These are phyloP conservation scores for Oceanodroma leucorhoa DNA, from an alignment of 2,797 vertebrate species.

Conservation along the genomic window DNA sequence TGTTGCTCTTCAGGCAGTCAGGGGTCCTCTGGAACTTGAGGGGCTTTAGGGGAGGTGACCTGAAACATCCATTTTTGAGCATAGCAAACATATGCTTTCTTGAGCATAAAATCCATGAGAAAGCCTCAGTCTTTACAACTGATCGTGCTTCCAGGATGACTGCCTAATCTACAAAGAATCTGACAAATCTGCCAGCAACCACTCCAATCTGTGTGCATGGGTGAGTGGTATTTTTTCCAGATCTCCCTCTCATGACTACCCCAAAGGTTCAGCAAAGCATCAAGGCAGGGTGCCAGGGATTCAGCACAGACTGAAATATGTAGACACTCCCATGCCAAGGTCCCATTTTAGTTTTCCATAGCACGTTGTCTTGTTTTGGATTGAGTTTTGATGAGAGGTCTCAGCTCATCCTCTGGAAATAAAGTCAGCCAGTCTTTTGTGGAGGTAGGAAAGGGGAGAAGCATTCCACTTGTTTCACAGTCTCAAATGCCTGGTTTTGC, in stretches of 20 bases:
- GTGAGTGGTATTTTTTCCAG: background rate
- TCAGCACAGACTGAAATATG: background rate
- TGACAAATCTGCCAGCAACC: background rate
- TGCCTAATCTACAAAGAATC: background rate
- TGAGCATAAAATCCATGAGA: background rate
- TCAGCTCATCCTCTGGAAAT: background rate
- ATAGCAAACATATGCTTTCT: background rate
- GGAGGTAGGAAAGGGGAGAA: background rate
- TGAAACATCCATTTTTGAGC: background rate
- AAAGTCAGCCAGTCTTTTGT: background rate
- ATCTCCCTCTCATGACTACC: background rate
- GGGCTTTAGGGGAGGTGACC: background rate
- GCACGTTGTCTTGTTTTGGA: background rate
- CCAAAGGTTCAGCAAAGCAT: background rate
- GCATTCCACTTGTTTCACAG: background rate
- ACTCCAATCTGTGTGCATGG: background rate
- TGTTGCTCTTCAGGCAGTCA: background rate
- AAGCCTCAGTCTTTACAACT: background rate
- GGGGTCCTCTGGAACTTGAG: background rate
- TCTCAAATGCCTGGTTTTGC: background rate
- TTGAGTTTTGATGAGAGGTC: background rate
- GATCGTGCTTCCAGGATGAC: background rate
- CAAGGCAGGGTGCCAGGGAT: background rate
- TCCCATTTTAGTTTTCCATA: background rate
- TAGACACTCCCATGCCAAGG: background rate